Evolutionary conservation across 2,797 vertebrate species (phyloP), one percentile per base, ranked within the genome.

Genomic region (Chaetophractus vellerosus): DNA sequence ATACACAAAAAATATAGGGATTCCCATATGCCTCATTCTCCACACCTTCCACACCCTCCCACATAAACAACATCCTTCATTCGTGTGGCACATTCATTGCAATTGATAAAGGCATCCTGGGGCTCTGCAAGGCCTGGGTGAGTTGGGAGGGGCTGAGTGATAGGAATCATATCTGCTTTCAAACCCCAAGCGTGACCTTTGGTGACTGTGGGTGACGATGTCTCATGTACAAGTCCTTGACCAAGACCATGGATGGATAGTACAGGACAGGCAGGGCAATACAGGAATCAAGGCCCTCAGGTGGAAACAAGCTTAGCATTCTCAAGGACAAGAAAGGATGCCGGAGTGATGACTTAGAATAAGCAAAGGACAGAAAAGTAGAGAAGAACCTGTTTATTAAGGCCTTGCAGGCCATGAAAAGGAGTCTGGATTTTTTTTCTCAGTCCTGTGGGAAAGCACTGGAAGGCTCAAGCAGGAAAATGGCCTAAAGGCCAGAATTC

Each of bases 371-470:
- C 7, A 26, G 38, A 71, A 71, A 71, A 71, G 63, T 41, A 24
- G 36, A 71, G 23, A 71, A 71, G 38, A 71, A 21, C 23, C 38
- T 26, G 18, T 71, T 71, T 71, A 26, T 41, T 71, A 71, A 24
- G 36, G 11, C 38, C 36, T 71, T 24, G 69, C 41, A 41, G 50
- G 26, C n/a, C 45, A 10, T 41, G 78, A 45, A 80, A 88, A 45
- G 45, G 57, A 82, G 76, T 80, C 57, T 91, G 61, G 57, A 76
- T 88, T 91, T 93, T 71, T 75, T 71, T 80, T 74, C 90, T 23
- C 11, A 80, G 45, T 52, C 41, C 23, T 57, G 2, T 36, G 9
- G 84, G 48, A 81, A 81, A 91, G 14, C 24, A 45, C 31, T 83
- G 36, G 24, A 61, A 88, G 6, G 6, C 87, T 88, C 79, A 74